Evolutionary conservation across 2,113 vertebrate species (phyloP), one percentile per base, ranked within the genome.

Genomic region (Neogale vison): DNA sequence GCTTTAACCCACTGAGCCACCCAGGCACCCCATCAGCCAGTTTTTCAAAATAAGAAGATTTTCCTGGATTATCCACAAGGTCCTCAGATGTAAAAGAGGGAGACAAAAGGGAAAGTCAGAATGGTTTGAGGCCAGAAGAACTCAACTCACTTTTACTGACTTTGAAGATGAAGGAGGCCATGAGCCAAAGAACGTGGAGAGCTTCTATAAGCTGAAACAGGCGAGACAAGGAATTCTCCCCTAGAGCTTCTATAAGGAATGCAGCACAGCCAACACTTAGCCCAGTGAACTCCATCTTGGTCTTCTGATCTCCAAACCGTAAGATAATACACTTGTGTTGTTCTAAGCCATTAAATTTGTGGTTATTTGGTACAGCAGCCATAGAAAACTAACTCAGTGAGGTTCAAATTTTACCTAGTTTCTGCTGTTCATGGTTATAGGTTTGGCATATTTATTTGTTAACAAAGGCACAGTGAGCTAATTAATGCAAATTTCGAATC

Each of bases 401-500:
- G 1, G 36, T 90, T 90, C 52, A 93, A 91, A 63, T 86, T 95
- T 65, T 79, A 71, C 31, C 36, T 77, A 85, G 29, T 39, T 94
- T 95, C 63, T 69, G 94, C 21, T 55, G 55, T 80, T 80, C 13
- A 15, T 2, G 8, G 31, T 63, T 81, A 23, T 39, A 81, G 23
- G 12, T 86, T 86, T 93, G 29, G 67, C 74, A 93, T 77, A 57
- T 86, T 91, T 23, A 39, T 59, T 85, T 88, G 15, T 93, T 74
- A 84, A 81, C 21, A 87, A 61, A 93, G 6, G 20, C 59, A 80
- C 45, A 55, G 7, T 55, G 45, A 85, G 90, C n/a, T 71, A 80
- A 82, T 81, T 24, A 83, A 74, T 63, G 72, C 20, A 88, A 95
- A 95, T 86, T 74, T 95, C 34, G 24, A 69, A 83, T 92, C 23